phyloP scores from a whole-genome alignment of 2,888 invertebrate species.

The Anoplius nigerrimus region DNA sequence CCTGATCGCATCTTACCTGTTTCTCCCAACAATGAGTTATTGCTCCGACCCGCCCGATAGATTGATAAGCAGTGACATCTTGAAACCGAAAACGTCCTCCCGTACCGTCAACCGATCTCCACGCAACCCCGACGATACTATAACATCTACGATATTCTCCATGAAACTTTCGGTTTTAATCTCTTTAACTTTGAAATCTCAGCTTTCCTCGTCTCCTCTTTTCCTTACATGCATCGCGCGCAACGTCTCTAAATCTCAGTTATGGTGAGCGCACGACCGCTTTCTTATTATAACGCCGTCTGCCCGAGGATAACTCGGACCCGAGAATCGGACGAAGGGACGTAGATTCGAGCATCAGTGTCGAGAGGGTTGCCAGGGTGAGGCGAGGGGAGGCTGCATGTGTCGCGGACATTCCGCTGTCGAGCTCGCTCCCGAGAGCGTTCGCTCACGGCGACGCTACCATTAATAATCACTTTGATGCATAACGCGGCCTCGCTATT shows the following conservation, averaged over 20 bases:
- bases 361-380: slow-evolving; percentile 19
- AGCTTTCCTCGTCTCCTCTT: too few relatives aligned
- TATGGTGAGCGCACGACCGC: slow-evolving; percentile 19
- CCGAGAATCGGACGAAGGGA: background rate
- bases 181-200: too few relatives aligned
- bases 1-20: slow-evolving; percentile 60
- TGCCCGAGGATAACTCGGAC: background rate
- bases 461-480: slow-evolving; percentile 73
- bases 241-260: slow-evolving; percentile 25
- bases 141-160: too few relatives aligned
- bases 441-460: slow-evolving; percentile 67
- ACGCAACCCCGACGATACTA: too few relatives aligned
- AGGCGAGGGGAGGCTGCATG: slow-evolving; percentile 37
- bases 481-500: slow-evolving; percentile 66
- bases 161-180: too few relatives aligned
- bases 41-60: slow-evolving; percentile 53
- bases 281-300: slow-evolving; percentile 48
- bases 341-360: background rate
- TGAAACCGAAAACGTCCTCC: slow-evolving; percentile 1
- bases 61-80: slow-evolving; percentile 47
- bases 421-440: slow-evolving; percentile 57
- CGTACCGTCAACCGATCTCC: too few relatives aligned
- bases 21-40: slow-evolving; percentile 60
- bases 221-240: too few relatives aligned
- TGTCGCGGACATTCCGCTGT: slow-evolving; percentile 65